Percentiles rank a stretch among this genome's conserved stretches.
Conservation (phyloP, 2,888 invertebrate species). For the Muschampia plurimacula region DNA sequence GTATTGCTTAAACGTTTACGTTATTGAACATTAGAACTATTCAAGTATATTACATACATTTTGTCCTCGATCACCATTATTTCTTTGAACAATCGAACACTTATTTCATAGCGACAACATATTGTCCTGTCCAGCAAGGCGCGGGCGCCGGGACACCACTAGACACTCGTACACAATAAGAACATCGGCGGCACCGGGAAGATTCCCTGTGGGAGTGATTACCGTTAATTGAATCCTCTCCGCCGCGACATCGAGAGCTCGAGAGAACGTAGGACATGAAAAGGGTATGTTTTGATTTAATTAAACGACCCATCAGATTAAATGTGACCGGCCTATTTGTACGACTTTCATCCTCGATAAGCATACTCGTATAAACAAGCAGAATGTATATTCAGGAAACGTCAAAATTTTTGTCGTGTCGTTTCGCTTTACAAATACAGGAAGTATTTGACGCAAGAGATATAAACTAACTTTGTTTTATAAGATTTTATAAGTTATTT, state of each 20-base stretch:
- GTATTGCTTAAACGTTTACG: too few relatives aligned
- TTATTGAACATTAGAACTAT: neutral
- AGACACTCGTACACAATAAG: neutral
- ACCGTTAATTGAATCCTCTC: conserved; percentile 8
- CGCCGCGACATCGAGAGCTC: neutral
- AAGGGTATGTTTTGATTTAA: conserved; percentile 1
- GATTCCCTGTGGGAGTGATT: conserved; percentile 1
- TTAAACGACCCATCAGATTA: conserved; percentile 1
- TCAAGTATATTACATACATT: neutral
- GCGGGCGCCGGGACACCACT: neutral
- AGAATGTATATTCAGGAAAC: too few relatives aligned
- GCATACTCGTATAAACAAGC: too few relatives aligned
- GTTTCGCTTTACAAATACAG: too few relatives aligned
- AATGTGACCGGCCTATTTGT: neutral
- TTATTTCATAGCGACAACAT: neutral
- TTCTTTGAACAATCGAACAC: neutral
- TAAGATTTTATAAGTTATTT: too few relatives aligned
- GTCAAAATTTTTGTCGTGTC: too few relatives aligned
- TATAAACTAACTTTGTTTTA: too few relatives aligned
- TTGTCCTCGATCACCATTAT: neutral
- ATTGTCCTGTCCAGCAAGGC: conserved; percentile 1
- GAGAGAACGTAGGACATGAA: neutral
- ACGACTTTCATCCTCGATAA: neutral
- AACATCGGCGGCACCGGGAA: neutral
- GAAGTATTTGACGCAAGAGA: too few relatives aligned